Conservation (phyloP, 2,113 vertebrate species). For the Lamprologus lemairii region DNA sequence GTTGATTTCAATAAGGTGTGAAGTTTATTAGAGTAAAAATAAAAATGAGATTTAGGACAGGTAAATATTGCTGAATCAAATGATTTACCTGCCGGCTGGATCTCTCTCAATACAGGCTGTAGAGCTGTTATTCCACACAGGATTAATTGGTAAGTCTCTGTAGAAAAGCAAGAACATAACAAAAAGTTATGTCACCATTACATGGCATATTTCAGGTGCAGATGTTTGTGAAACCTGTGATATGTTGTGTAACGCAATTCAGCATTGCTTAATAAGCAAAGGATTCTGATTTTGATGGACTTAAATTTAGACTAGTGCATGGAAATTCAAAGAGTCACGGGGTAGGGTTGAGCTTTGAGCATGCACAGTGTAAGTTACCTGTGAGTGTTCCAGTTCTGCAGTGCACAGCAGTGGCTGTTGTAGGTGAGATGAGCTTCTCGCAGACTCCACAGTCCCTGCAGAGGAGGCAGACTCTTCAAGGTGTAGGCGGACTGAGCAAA, state of each 20-base stretch:
- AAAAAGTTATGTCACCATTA: neutral
- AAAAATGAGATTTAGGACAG: neutral
- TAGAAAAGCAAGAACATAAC: neutral
- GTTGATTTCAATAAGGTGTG: neutral
- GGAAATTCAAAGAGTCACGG: neutral
- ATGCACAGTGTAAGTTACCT: slow-evolving; percentile 62
- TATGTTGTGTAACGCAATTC: neutral
- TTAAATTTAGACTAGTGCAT: neutral
- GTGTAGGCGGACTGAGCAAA: slow-evolving; percentile 74
- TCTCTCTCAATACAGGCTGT: slow-evolving; percentile 29
- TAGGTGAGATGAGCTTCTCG: slow-evolving; percentile 80
- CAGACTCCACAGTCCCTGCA: slow-evolving; percentile 75
- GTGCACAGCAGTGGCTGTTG: slow-evolving; percentile 85
- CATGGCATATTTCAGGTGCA: neutral
- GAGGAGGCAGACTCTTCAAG: slow-evolving; percentile 76
- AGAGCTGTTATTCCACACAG: slow-evolving; percentile 31
- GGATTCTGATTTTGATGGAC: neutral
- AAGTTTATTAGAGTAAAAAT: neutral
- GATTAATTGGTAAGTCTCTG: slow-evolving; percentile 23
- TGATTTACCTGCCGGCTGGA: neutral
- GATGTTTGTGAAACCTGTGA: neutral
- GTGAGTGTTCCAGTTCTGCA: slow-evolving; percentile 69
- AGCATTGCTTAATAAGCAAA: neutral
- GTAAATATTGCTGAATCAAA: neutral
- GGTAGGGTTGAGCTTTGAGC: neutral